Evolutionary conservation across 2,888 invertebrate genomes (phyloP), one percentile per base, ranked within the genome.

Genomic region (Cryptus viduatorius): DNA sequence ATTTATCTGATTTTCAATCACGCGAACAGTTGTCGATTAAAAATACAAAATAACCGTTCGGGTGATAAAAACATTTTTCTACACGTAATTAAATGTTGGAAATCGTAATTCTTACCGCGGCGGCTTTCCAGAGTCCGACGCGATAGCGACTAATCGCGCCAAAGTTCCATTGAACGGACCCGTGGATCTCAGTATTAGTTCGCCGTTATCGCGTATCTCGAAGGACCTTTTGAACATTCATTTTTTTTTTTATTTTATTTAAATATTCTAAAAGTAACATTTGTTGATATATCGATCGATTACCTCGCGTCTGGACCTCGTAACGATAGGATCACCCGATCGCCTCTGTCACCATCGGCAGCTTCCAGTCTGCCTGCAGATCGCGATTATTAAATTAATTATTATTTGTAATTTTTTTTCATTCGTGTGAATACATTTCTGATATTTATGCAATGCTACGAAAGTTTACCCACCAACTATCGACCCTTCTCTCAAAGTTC

Each of bases 281-380:
- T 24, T 24, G 24, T 24, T 31, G 12, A 31, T 29, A n/a, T 4
- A 31, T 31, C 14, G 5, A n/a, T 1, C 5, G 80, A 90, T 88
- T 90, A 96, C 96, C 94, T 95, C 0, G 97, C 96, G 88, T 96
- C 95, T 4, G 96, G 95, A 0, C 97, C 97, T 79, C 96, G 94
- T 14, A 98, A 94, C 0, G 96, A 95, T n/a, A 98, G 94, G 10
- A 96, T 95, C 37, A 98, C 95, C 79, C 94, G 94, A 92, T 98
- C 98, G 0, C 96, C 96, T 80, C 95, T 95, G 94, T 98, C 98
- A 0, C 98, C 98, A 93, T 98, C 98, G 29, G 97, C 97, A n/a
- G 97, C 98, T 93, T 98, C 97, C 37, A 98, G 95, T 88, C 95
- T 95, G 4, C 95, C 98, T 94, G 94, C 94, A 92, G 44, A 12